Conservation (phyloP, 2,113 vertebrate genomes). For the Taurulus bubalis region DNA sequence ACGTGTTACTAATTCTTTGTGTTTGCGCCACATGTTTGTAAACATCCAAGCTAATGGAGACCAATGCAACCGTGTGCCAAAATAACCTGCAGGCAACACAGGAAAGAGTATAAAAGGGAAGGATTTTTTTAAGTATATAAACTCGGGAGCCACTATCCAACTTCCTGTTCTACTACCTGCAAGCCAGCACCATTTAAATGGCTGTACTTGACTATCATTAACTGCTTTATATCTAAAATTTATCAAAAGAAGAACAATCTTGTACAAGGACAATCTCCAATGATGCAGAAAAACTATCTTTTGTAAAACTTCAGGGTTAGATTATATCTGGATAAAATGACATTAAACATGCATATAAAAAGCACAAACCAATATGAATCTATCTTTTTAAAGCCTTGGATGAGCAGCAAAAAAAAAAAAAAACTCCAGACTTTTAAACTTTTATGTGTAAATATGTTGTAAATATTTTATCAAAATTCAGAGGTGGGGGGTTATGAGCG, state of each 20-base stretch:
- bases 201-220: constrained; percentile 60
- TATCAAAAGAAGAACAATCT: constrained; percentile 69
- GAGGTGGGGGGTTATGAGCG: constrained; percentile 5
- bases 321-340: constrained; percentile 59
- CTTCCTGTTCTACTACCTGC: constrained; percentile 33
- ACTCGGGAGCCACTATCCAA: constrained; percentile 8
- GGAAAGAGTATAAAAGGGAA: not conserved
- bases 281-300: constrained; percentile 68
- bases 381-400: constrained; percentile 70
- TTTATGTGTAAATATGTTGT: constrained; percentile 77
- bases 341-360: constrained; percentile 54
- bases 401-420: constrained; percentile 39
- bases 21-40: not conserved
- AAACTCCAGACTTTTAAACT: constrained; percentile 20
- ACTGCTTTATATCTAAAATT: constrained; percentile 64
- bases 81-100: constrained; percentile 20
- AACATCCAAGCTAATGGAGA: constrained; percentile 10
- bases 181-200: constrained; percentile 21
- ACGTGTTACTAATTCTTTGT: not conserved
- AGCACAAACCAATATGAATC: constrained; percentile 73
- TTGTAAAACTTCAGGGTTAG: constrained; percentile 73
- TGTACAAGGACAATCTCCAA: constrained; percentile 76
- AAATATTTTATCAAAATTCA: constrained; percentile 60
- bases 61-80: constrained; percentile 56
- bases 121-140: constrained; percentile 26